Percentiles rank a stretch among this genome's conserved stretches.
Conservation (phyloP, 1,140 invertebrate species). For the Cecropterus lyciades region DNA sequence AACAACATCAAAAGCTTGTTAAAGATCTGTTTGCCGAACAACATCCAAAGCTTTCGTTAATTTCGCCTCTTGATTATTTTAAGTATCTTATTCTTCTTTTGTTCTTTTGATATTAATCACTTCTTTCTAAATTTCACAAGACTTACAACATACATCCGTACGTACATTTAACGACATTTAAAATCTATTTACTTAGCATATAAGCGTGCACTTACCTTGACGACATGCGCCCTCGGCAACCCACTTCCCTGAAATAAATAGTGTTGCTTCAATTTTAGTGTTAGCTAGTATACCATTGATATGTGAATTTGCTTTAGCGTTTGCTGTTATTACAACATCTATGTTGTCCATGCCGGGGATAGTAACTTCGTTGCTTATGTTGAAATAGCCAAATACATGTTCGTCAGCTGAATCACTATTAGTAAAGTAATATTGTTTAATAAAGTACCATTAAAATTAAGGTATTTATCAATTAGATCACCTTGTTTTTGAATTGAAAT, state of each 20-base stretch:
- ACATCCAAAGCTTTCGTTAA: conserved; percentile 45
- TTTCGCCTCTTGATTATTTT: neutral
- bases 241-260: conserved; percentile 80
- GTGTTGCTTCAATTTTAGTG: conserved; percentile 51
- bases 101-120: no score
- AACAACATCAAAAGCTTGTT: conserved; percentile 49
- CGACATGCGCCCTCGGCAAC: conserved; percentile 67
- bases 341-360: conserved; percentile 78
- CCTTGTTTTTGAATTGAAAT: no score
- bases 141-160: neutral
- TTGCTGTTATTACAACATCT: conserved; percentile 74
- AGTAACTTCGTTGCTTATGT: conserved; percentile 56
- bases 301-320: conserved; percentile 56
- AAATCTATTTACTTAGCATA: conserved; percentile 42
- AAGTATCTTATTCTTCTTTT: no score
- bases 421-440: no score
- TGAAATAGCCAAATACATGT: conserved; percentile 39
- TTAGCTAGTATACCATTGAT: conserved; percentile 37
- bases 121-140: no score
- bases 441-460: no score
- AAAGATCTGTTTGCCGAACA: conserved; percentile 34
- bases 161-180: conserved; percentile 9
- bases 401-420: no score
- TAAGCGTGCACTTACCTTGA: conserved; percentile 73
- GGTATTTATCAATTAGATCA: no score